Evolutionary conservation across 2,113 vertebrate species (phyloP).

Genomic region (Erpornis zantholeuca): DNA sequence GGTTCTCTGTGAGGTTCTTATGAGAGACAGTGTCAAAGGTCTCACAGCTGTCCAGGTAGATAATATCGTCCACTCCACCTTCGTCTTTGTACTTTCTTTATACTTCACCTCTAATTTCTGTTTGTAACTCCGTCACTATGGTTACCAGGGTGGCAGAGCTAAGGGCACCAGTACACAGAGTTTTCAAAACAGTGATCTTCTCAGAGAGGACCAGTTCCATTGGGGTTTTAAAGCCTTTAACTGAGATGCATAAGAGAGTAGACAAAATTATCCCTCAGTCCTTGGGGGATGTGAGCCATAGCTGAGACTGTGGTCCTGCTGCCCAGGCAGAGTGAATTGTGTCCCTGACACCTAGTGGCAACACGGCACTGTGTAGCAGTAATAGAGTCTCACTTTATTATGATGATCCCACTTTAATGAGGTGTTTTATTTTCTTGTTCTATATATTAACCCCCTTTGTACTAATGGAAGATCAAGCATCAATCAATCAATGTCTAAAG

Average conservation of each 20-base stretch:
- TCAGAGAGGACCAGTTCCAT: neutral
- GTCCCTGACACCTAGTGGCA: conserved; percentile 57
- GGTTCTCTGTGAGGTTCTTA: neutral
- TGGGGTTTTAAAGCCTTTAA: neutral
- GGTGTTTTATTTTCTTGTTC: neutral
- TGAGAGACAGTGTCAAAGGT: neutral
- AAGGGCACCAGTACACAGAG: neutral
- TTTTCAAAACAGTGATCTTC: neutral
- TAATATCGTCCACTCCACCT: neutral
- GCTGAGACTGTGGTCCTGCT: neutral
- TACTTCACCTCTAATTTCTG: neutral
- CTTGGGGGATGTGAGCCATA: fast-evolving
- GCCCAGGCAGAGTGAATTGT: neutral
- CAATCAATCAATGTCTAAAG: neutral
- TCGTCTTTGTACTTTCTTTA: neutral
- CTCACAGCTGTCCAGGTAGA: neutral
- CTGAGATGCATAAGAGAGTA: neutral
- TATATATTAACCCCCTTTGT: neutral
- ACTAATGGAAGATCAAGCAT: neutral
- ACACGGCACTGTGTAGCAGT: neutral
- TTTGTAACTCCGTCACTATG: neutral
- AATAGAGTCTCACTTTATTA: neutral
- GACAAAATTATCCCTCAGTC: no score
- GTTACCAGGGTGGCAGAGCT: neutral
- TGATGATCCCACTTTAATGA: neutral